Conservation (phyloP, 2,113 vertebrate genomes). For the Eulacestoma nigropectus region DNA sequence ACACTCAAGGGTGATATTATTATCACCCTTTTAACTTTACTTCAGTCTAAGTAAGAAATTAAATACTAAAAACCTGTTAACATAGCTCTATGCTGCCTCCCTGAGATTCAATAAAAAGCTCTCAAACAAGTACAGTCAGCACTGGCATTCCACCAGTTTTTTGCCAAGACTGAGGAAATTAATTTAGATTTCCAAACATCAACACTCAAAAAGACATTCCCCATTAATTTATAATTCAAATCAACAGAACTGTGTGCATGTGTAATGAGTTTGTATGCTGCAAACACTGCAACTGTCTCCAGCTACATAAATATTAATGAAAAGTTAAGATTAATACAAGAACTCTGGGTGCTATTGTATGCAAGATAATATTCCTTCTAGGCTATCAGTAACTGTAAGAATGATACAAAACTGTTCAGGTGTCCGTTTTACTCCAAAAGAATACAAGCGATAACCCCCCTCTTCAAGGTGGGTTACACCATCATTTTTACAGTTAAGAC, state of each 20-base stretch:
- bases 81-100: constrained; percentile 57
- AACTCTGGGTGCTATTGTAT: background rate
- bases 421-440: background rate
- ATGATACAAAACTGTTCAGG: background rate
- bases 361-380: background rate
- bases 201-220: background rate
- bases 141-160: background rate
- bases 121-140: background rate
- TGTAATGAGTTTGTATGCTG: background rate
- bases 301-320: background rate
- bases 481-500: background rate
- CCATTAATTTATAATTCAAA: background rate
- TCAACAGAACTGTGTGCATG: background rate
- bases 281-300: background rate
- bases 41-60: background rate
- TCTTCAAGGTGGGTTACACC: background rate
- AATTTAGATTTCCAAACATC: background rate
- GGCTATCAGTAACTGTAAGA: background rate
- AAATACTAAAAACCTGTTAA: background rate
- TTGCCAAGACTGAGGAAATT: background rate
- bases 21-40: background rate
- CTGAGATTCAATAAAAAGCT: constrained; percentile 28
- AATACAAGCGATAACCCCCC: background rate
- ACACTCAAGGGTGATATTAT: background rate
- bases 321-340: background rate